A percentile compares a stretch with the other conserved stretches of the same genome.
Evolutionary conservation across 2,113 vertebrate species (phyloP).

Genomic region (Oncorhynchus gorbuscha): DNA sequence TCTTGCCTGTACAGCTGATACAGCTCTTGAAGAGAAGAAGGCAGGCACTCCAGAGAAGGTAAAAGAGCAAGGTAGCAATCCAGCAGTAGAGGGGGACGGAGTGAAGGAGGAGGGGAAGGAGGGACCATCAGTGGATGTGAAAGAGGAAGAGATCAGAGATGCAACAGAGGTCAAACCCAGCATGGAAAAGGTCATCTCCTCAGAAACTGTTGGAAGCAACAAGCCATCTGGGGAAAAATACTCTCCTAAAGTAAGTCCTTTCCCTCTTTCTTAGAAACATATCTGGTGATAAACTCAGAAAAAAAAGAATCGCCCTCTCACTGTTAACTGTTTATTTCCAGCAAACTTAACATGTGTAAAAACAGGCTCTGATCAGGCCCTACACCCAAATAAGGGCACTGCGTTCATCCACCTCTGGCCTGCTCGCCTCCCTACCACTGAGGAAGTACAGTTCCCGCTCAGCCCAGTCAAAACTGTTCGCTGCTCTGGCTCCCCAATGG

Average conservation of each 20-base stretch:
- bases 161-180: constrained; percentile 61
- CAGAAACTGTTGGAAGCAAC: constrained; percentile 68
- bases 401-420: too few relatives aligned
- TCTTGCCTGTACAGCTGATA: constrained; percentile 42
- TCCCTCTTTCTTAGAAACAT: too few relatives aligned
- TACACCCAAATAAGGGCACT: too few relatives aligned
- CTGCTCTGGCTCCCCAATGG: too few relatives aligned
- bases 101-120: constrained; percentile 62
- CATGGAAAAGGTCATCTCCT: constrained; percentile 76
- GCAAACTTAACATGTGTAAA: too few relatives aligned
- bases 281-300: too few relatives aligned
- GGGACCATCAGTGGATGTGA: constrained; percentile 55
- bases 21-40: constrained; percentile 43
- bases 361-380: too few relatives aligned
- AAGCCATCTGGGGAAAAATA: constrained; percentile 89
- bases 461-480: too few relatives aligned
- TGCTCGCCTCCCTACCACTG: too few relatives aligned
- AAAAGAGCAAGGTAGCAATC: constrained; percentile 38
- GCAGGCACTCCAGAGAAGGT: constrained; percentile 46
- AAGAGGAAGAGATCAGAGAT: constrained; percentile 79
- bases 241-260: constrained; percentile 88
- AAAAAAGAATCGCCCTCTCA: too few relatives aligned
- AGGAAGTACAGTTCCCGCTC: too few relatives aligned
- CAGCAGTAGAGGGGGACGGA: constrained; percentile 32
- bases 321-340: background rate